phyloP scores from a whole-genome alignment of 1,140 invertebrate species.

The Cydia strobilella region DNA sequence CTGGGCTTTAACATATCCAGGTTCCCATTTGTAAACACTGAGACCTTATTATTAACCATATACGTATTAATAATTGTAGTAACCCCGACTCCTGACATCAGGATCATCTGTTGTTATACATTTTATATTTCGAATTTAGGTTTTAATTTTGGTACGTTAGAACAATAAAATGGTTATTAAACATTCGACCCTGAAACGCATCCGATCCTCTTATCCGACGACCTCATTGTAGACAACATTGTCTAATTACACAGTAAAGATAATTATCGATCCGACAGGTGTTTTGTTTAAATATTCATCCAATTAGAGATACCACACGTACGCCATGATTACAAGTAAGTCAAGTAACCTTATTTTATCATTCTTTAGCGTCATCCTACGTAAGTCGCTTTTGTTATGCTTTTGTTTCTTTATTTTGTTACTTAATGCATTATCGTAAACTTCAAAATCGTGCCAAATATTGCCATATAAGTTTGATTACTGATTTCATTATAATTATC shows the following conservation, averaged over 20 bases:
- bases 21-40: too few relatives aligned
- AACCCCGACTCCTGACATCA: too few relatives aligned
- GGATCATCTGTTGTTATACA: too few relatives aligned
- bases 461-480: slow-evolving; percentile 21
- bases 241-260: slow-evolving; percentile 21
- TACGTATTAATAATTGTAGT: too few relatives aligned
- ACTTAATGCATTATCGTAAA: slow-evolving; percentile 16
- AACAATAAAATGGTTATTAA: background rate
- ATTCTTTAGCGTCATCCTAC: background rate
- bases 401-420: slow-evolving; percentile 28
- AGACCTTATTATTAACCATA: too few relatives aligned
- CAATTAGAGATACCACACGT: slow-evolving; percentile 8
- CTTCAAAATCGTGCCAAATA: slow-evolving; percentile 25
- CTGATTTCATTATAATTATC: slow-evolving; percentile 28
- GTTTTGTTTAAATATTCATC: slow-evolving; percentile 5
- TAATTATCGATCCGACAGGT: slow-evolving; percentile 14
- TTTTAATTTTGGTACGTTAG: background rate
- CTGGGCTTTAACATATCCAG: too few relatives aligned
- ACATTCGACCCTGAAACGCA: slow-evolving; percentile 3
- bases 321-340: slow-evolving; percentile 5
- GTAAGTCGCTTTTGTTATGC: background rate
- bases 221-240: slow-evolving; percentile 12
- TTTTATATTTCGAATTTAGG: background rate
- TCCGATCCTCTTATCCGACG: slow-evolving; percentile 4
- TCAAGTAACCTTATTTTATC: slow-evolving; percentile 17